Percentiles rank a stretch among this genome's conserved stretches.
These are phyloP conservation scores for Zingel zingel DNA, from an alignment of 2,113 vertebrate species.

Conservation along the genomic window DNA sequence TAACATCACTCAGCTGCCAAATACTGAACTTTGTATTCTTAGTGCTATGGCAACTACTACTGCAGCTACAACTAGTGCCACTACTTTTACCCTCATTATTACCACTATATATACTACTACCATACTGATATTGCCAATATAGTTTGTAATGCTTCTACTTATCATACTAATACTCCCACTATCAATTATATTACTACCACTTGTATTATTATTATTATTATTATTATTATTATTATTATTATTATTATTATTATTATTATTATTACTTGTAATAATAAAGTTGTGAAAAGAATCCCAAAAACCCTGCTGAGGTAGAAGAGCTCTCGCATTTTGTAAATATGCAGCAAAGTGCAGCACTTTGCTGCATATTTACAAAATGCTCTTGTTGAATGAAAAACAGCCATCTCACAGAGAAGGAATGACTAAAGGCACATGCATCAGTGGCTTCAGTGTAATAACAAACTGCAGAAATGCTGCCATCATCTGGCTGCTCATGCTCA, in stretches of 20 bases:
- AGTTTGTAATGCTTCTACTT: background rate
- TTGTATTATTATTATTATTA: no score
- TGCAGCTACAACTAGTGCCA: background rate
- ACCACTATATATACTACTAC: background rate
- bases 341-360: slow-evolving; percentile 28
- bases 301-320: background rate
- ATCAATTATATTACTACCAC: no score
- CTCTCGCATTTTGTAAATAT: background rate
- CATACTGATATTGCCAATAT: background rate
- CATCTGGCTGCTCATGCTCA: slow-evolving; percentile 45
- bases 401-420: slow-evolving; percentile 20
- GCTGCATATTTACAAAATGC: slow-evolving; percentile 32
- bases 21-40: no score
- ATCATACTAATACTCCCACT: background rate
- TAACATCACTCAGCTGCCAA: no score
- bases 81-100: background rate
- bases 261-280: no score
- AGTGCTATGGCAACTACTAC: no score
- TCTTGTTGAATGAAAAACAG: slow-evolving; percentile 61
- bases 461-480: slow-evolving; percentile 69
- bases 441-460: slow-evolving; percentile 1
- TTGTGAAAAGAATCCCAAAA: slow-evolving; percentile 44
- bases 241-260: no score
- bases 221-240: no score
- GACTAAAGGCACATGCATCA: slow-evolving; percentile 59